Evolutionary conservation across 30 jellyfish, hydroid and myxozoan species (phyloP).

Genomic region (Chrysaora quinquecirrha): DNA sequence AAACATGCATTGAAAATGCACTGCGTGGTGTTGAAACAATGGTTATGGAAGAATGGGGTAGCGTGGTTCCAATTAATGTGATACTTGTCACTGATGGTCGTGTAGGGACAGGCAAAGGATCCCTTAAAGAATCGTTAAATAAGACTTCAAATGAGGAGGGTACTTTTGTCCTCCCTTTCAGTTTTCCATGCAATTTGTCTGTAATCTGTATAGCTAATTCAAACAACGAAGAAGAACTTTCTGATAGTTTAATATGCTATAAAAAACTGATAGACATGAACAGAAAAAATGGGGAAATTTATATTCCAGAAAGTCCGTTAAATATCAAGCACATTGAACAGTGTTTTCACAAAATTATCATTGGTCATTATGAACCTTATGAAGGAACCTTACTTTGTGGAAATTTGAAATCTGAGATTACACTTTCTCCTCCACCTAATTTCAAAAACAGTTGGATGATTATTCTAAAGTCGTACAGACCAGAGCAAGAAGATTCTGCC

Average conservation of each 20-base stretch:
- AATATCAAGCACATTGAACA: conserved; percentile 45
- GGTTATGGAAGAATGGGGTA: conserved; percentile 96
- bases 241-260: conserved; percentile 54
- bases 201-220: conserved; percentile 68
- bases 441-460: conserved; percentile 73
- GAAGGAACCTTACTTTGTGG: conserved; percentile 82
- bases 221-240: conserved; percentile 34
- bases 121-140: conserved; percentile 67
- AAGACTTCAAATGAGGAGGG: conserved; percentile 14
- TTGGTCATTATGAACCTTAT: conserved; percentile 62
- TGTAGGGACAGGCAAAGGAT: conserved; percentile 82
- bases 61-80: conserved; percentile 76
- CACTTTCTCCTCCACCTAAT: conserved; percentile 84
- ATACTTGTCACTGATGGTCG: conserved; percentile 87
- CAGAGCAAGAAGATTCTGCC: conserved; percentile 31
- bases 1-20: conserved; percentile 89
- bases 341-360: conserved; percentile 60
- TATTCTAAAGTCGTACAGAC: conserved; percentile 51
- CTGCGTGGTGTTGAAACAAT: conserved; percentile 81
- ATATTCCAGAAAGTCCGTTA: conserved; percentile 74
- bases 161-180: conserved; percentile 77
- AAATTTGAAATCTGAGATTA: conserved; percentile 70
- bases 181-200: conserved; percentile 81
- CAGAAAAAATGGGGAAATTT: conserved; percentile 73
- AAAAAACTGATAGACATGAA: conserved; percentile 66